Evolutionary conservation across 2,113 vertebrate genomes (phyloP), one percentile per base, ranked within the genome.

Genomic region (Antennarius striatus): DNA sequence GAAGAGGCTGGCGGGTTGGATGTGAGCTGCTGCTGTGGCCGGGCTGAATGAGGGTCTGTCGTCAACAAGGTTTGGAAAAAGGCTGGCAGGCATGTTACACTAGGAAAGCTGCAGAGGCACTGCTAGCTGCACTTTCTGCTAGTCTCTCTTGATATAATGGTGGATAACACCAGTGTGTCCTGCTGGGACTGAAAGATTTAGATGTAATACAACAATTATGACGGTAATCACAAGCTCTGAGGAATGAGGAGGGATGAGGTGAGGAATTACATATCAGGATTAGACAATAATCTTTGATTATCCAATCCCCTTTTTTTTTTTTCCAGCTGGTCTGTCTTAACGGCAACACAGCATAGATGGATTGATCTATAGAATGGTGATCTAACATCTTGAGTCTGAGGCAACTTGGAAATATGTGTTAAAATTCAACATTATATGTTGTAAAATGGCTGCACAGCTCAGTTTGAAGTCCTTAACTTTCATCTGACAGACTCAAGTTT

Each of bases 41-140:
- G 22, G 61, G 40, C 64, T 78, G 69, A 86, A 73, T 68, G 70
- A 56, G 45, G 53, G 66, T 57, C 76, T 78, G 65, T 75, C 58
- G 73, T 88, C 68, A 69, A 54, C 79, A 77, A 67, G 64, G 22
- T 85, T 85, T 0, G 87, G 86, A 88, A 90, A 90, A 89, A 88
- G 83, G 84, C 87, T 74, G 76, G 72, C 75, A 81, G 90, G 86
- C 90, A 89, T 54, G 64, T 56, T 67, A 32, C 59, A 47, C 62
- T 22, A 71, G 68, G 52, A 56, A 59, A 62, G 85, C 57, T 42
- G 30, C 8, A 59, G 59, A 56, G 69, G 71, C 36, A 15, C 71
- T 65, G 75, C 76, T 77, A 83, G 58, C 74, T 63, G 56, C 45
- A 61, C 56, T 63, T 56, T 79, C 61, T 17, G 72, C 45, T 36